Percentiles rank a stretch among this genome's conserved stretches.
Evolutionary conservation across 1,140 invertebrate species (phyloP).

Genomic region (Drosophila pruinosa): DNA sequence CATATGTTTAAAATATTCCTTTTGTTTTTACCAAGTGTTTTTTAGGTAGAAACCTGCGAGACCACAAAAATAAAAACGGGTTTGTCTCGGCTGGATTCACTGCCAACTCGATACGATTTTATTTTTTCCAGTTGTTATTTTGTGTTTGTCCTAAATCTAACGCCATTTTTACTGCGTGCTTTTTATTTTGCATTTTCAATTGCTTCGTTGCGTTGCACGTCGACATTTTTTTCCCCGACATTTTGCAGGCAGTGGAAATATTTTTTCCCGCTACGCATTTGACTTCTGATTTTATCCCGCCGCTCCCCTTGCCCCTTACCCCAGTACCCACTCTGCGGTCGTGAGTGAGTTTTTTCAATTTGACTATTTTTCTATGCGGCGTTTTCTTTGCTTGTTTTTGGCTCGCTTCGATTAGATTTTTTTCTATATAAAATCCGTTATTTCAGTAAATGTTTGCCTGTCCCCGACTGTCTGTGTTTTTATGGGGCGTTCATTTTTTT

Average conservation of each 20-base stretch:
- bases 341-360: constrained; percentile 17
- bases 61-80: constrained; percentile 67
- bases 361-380: constrained; percentile 46
- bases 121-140: constrained; percentile 45
- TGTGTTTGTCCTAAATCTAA: constrained; percentile 72
- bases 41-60: constrained; percentile 29
- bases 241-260: constrained; percentile 57
- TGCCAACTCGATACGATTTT: constrained; percentile 15
- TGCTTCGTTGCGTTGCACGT: constrained; percentile 42
- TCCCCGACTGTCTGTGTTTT: constrained; percentile 32
- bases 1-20: neutral
- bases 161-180: constrained; percentile 50
- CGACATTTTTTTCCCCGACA: constrained; percentile 48
- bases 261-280: constrained; percentile 70
- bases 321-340: neutral
- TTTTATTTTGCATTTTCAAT: constrained; percentile 78
- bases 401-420: constrained; percentile 72
- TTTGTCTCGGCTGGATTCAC: constrained; percentile 55
- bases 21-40: neutral
- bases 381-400: constrained; percentile 53
- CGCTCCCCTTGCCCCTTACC: neutral
- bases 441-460: constrained; percentile 63
- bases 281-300: constrained; percentile 48
- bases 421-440: constrained; percentile 55
- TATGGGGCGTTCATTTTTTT: constrained; percentile 22